Conservation (phyloP, 2,888 invertebrate genomes). For the Notodromas monacha region DNA sequence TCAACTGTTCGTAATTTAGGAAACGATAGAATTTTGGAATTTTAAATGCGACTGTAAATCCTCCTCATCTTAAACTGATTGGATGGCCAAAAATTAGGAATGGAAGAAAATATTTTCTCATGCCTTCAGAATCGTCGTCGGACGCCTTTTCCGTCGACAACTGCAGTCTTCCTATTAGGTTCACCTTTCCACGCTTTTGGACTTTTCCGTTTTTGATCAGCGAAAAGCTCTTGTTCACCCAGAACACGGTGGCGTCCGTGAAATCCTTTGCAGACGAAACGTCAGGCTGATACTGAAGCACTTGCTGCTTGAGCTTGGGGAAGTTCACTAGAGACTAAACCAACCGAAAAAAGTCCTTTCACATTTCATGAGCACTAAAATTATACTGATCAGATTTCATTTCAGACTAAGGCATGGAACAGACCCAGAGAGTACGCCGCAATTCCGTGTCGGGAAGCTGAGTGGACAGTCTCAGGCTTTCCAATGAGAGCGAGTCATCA, state of each 20-base stretch:
- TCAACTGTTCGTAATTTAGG: no score
- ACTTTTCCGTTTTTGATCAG: conserved; percentile 63
- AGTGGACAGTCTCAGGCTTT: conserved; percentile 76
- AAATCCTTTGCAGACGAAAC: conserved; percentile 76
- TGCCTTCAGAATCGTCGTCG: conserved; percentile 89
- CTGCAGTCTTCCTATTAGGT: conserved; percentile 77
- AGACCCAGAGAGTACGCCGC: conserved; percentile 52
- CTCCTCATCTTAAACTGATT: no score
- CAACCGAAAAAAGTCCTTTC: conserved; percentile 9
- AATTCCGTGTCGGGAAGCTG: conserved; percentile 85
- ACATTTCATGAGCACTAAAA: no score
- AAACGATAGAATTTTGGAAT: no score
- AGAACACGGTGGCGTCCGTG: conserved; percentile 61
- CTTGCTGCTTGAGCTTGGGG: conserved; percentile 75
- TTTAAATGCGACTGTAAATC: no score
- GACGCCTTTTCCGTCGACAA: conserved; percentile 75
- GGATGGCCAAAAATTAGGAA: no score
- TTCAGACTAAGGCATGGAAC: no score
- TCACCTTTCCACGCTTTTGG: conserved; percentile 77
- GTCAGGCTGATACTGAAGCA: conserved; percentile 37
- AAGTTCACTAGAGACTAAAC: conserved; percentile 59
- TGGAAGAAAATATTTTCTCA: no score
- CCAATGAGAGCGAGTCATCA: conserved; percentile 67
- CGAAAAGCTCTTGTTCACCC: conserved; percentile 90
- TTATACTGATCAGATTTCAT: no score